Base-by-base conservation (phyloP, 2,113 vertebrate genomes). In the Sisor rabdophorus region DNA sequence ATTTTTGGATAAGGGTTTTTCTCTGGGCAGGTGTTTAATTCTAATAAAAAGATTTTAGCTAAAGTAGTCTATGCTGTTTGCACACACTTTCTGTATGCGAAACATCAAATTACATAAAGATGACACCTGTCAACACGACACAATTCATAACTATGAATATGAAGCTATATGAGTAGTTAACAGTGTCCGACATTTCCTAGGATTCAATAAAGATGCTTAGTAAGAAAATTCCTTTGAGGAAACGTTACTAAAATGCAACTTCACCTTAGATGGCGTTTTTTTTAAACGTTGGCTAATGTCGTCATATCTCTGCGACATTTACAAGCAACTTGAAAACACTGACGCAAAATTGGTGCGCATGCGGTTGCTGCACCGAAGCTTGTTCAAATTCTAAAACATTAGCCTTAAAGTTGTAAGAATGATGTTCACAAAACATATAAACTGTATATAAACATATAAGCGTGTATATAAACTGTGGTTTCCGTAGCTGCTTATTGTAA, bases 231-330 rank as follows among this genome's bases (percentile, higher is more conserved):
- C 19, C 20, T 11, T 7, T n/a, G n/a, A n/a, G 32, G 32, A 2
- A 60, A 30, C 28, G 7, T 6, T 60, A 20, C 1, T 1, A 5
- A 12, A 40, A 15, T 40, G 30, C 3, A 28, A 4, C 28, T n/a
- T 36, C 1, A 16, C 32, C 10, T 53, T 22, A 68, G 52, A 30
- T 32, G 63, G 24, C 32, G 32, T 22, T 2, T 5, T 17, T 44
- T 44, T n/a, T n/a, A n/a, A n/a, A 36, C 9, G 0, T 1, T 4
- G 16, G 20, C 28, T 44, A 8, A 24, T 72, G 74, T 58, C 74
- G 74, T 76, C 74, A 76, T 68, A 68, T 67, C 4, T 11, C 4
- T 15, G 74, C 74, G 74, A 68, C 74, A 7, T 47, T 48, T 24
- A 15, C 36, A 20, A 22, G 9, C 3, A 69, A 24, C 13, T 8